Conservation (phyloP, 2,113 vertebrate genomes). For the Dasypus novemcinctus region DNA sequence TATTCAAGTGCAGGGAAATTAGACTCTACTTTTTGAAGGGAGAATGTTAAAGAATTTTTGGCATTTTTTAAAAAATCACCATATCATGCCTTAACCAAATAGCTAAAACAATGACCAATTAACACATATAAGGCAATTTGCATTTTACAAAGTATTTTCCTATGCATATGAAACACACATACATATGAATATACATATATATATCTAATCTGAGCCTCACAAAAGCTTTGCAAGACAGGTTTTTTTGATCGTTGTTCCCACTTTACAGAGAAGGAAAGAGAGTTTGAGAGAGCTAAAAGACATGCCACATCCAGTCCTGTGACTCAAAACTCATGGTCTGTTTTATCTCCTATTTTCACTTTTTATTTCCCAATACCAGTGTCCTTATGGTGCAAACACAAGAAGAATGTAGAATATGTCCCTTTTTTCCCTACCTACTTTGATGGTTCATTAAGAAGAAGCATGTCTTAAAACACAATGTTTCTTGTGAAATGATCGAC, state of each 20-base stretch:
- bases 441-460: not conserved
- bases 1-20: not conserved
- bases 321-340: not conserved
- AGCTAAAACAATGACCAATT: not conserved
- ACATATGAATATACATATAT: not conserved
- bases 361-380: not conserved
- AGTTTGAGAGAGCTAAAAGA: not conserved
- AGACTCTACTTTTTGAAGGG: not conserved
- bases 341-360: not conserved
- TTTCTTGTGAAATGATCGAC: not conserved
- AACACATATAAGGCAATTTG: not conserved
- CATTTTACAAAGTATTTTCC: not conserved
- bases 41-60: not conserved
- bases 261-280: not conserved
- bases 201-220: not conserved
- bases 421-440: not conserved
- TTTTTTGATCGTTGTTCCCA: not conserved
- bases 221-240: not conserved
- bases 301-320: not conserved
- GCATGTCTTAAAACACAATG: not conserved
- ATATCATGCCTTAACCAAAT: not conserved
- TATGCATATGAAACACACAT: too few species aligned
- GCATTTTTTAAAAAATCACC: not conserved
- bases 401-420: not conserved
- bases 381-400: not conserved